A percentile compares a stretch with the other conserved stretches of the same genome.
Conservation (phyloP, 2,797 vertebrate species). For the Dermochelys coriacea region DNA sequence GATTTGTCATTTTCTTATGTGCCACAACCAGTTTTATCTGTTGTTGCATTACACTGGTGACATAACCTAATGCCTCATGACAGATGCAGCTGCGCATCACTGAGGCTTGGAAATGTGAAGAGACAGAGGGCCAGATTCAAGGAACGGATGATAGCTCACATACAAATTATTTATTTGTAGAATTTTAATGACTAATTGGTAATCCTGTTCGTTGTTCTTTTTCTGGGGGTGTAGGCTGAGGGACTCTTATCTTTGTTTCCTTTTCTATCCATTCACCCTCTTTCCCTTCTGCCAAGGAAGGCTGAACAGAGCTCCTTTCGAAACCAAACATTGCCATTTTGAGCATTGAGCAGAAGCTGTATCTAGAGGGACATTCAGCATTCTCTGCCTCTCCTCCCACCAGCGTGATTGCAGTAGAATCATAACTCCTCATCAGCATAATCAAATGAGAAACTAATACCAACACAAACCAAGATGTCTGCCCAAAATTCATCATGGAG, state of each 20-base stretch:
- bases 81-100: slow-evolving; percentile 74
- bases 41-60: slow-evolving; percentile 36
- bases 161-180: neutral
- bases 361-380: neutral
- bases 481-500: neutral
- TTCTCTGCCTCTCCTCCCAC: neutral
- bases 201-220: neutral
- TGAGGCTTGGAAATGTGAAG: slow-evolving; percentile 40
- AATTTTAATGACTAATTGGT: slow-evolving; percentile 37
- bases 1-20: slow-evolving; percentile 76
- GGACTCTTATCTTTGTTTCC: neutral
- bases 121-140: slow-evolving; percentile 24
- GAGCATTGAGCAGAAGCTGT: neutral
- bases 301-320: neutral
- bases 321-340: neutral
- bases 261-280: neutral
- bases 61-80: slow-evolving; percentile 64
- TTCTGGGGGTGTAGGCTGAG: neutral
- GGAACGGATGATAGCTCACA: neutral
- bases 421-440: neutral
- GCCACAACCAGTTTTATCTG: slow-evolving; percentile 69
- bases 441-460: neutral
- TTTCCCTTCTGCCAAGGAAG: neutral
- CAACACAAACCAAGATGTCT: neutral
- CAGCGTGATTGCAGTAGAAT: neutral